Evolutionary conservation across 2,113 vertebrate genomes (phyloP).

Genomic region (Pampusana beccarii): DNA sequence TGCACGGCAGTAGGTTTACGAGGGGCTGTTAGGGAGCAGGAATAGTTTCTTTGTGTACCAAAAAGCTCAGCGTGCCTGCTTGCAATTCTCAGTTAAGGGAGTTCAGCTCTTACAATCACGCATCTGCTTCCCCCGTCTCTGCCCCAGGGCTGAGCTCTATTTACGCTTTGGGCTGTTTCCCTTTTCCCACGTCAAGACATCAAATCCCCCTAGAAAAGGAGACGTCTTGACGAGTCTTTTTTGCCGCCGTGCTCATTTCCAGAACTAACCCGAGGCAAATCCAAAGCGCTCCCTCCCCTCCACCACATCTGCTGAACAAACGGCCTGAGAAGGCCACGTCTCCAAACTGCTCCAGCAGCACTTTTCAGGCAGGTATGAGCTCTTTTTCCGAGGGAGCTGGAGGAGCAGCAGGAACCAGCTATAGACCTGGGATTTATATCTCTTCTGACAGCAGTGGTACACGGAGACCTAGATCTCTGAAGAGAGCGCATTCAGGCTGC

Average conservation of each 20-base stretch:
- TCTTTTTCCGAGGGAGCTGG: background rate
- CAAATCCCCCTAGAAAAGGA: background rate
- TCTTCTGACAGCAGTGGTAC: accelerated
- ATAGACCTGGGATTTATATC: background rate
- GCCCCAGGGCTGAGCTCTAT: background rate
- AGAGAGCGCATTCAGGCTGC: background rate
- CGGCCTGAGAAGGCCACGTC: background rate
- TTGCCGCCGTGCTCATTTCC: accelerated
- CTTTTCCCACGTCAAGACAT: background rate
- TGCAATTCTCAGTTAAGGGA: background rate
- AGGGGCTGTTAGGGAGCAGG: background rate
- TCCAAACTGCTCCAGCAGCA: background rate
- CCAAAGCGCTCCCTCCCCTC: background rate
- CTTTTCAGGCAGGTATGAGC: background rate
- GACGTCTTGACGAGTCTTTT: background rate
- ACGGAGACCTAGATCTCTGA: background rate
- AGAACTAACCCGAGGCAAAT: background rate
- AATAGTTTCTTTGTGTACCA: background rate
- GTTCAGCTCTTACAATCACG: background rate
- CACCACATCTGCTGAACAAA: background rate
- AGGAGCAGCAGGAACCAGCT: background rate
- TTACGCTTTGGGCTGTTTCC: background rate
- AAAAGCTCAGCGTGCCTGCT: background rate
- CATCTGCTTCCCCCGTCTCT: background rate
- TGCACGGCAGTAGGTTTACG: background rate